Conservation (phyloP, 2,113 vertebrate species). For the Raja brachyura region DNA sequence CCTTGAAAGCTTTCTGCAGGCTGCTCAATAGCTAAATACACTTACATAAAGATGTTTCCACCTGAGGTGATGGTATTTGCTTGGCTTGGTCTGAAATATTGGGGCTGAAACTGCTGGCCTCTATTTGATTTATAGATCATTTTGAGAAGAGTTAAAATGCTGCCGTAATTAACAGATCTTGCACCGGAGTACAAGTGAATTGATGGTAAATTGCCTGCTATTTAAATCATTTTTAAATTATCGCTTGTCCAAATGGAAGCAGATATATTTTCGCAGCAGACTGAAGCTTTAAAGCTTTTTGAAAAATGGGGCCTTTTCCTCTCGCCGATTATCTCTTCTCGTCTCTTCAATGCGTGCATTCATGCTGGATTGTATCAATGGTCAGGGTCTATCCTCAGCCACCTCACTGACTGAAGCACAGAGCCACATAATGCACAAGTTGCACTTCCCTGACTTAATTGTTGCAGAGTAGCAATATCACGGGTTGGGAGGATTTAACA, state of each 20-base stretch:
- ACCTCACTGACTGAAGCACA: neutral
- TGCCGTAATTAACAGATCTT: neutral
- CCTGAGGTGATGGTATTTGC: neutral
- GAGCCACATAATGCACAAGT: neutral
- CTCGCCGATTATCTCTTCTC: neutral
- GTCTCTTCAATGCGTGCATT: neutral
- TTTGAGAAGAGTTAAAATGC: neutral
- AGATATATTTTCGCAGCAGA: neutral
- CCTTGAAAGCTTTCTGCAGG: neutral
- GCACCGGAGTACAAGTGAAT: slow-evolving; percentile 3
- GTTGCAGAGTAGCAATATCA: neutral
- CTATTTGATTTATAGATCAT: neutral
- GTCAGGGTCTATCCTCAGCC: neutral
- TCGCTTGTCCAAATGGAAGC: neutral
- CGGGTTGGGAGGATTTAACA: neutral
- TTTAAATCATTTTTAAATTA: slow-evolving; percentile 1
- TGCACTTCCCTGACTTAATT: neutral
- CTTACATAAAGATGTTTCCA: neutral
- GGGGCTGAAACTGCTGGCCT: neutral
- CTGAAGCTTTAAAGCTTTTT: neutral
- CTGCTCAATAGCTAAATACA: slow-evolving; percentile 25
- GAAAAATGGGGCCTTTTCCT: neutral
- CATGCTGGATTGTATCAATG: neutral
- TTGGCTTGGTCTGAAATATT: neutral
- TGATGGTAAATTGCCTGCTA: neutral